These are phyloP conservation scores for Argya squamiceps DNA, from an alignment of 2,797 vertebrate species.

Conservation along the genomic window DNA sequence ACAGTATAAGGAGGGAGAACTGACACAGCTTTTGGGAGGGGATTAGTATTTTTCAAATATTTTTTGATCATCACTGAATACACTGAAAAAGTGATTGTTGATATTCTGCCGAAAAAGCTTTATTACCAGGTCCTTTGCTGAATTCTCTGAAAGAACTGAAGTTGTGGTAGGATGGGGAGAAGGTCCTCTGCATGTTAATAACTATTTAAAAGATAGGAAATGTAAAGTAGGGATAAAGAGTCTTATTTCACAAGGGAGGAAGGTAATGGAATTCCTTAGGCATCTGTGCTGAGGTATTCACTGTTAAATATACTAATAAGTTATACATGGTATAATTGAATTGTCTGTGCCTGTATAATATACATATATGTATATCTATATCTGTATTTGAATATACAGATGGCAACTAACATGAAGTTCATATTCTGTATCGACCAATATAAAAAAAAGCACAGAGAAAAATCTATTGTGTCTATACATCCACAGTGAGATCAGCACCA, in stretches of 20 bases:
- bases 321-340: background rate
- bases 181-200: background rate
- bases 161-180: background rate
- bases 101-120: background rate
- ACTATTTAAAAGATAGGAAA: background rate
- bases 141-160: background rate
- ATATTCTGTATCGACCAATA: background rate
- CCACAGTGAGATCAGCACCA: background rate
- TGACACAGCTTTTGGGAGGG: background rate
- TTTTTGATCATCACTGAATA: background rate
- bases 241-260: background rate
- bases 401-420: background rate
- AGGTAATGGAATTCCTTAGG: background rate
- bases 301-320: background rate
- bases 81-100: background rate
- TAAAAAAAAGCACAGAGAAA: background rate
- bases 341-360: background rate
- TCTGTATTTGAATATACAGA: background rate
- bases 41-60: background rate
- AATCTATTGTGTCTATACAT: background rate
- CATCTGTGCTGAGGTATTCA: background rate
- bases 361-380: background rate
- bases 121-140: background rate
- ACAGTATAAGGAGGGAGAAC: background rate
- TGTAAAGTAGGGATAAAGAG: background rate